Base-by-base conservation (phyloP, 2,888 invertebrate species). In the Opisthograptis luteolata region DNA sequence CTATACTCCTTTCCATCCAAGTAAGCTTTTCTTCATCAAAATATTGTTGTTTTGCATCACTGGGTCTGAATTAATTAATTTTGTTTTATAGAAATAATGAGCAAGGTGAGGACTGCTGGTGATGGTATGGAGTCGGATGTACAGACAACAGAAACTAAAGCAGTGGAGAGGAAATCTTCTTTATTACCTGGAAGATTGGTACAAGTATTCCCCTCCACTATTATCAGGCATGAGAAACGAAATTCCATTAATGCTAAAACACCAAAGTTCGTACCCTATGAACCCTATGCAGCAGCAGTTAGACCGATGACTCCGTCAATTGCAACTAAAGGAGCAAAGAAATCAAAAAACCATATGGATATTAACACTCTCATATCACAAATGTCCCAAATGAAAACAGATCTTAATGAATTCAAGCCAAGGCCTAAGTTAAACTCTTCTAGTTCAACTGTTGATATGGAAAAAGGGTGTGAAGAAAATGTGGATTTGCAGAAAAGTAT, bases 251-350 rank as follows among this genome's bases (percentile, higher is more conserved):
- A 91, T 37, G 80, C 92, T 7, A 94, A 94, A 68, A 94, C 94
- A 60, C 96, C 96, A 0, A 96, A 95, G 73, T 97, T 97, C 79
- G 93, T 97, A 22, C 97, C 97, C 0, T 96, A 96, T 64, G 97
- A 97, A 72, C 97, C 97, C 0, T 97, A 97, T 72, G 94, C 96
- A 70, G 96, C 94, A 9, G 96, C 97, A 37, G 95, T 96, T 0
- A 95, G 94, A 71, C 95, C 96, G 4, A 95, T 97, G 55, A 88
- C 94, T 12, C 92, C 94, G 0, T 81, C 81, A 55, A 77, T 89
- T 54, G 81, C 83, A 39, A 69, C 73, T 12, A 86, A 83, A 70
- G 73, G 76, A n/a, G 63, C 68, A n/a, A 85, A 84, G 59, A 85
- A 81, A 58, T 89, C 86, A 0, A 87, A 66, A 64, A 94, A 93